Conservation (phyloP, 2,888 invertebrate genomes). For the Zygothrica quintamaculata region DNA sequence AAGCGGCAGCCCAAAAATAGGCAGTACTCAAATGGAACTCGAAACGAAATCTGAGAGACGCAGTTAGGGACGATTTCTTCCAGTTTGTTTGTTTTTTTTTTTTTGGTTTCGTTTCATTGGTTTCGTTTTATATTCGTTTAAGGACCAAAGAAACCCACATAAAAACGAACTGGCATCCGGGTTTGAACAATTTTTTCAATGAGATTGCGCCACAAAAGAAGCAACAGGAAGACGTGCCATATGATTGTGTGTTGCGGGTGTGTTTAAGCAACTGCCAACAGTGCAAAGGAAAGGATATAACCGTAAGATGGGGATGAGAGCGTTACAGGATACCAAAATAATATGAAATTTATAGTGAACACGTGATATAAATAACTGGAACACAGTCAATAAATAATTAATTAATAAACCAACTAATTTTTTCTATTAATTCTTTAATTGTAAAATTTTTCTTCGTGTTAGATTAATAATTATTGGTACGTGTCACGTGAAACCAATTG, state of each 20-base stretch:
- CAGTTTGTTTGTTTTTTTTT: neutral
- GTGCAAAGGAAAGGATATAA: neutral
- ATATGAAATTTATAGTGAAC: too few relatives aligned
- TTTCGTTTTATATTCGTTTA: constrained; percentile 3
- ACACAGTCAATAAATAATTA: too few relatives aligned
- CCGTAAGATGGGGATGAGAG: neutral
- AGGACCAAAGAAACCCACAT: constrained; percentile 29
- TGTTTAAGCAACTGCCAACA: constrained; percentile 2
- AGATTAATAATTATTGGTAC: too few relatives aligned
- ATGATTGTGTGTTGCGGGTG: constrained; percentile 4
- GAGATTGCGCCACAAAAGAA: constrained; percentile 34
- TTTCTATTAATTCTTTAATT: too few relatives aligned
- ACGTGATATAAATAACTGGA: too few relatives aligned
- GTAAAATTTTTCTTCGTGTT: too few relatives aligned
- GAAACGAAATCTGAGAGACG: constrained; percentile 38
- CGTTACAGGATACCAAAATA: neutral
- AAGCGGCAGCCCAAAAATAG: constrained; percentile 39
- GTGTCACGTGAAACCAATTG: too few relatives aligned
- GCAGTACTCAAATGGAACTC: constrained; percentile 40
- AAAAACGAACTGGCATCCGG: constrained; percentile 34
- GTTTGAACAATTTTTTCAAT: constrained; percentile 30
- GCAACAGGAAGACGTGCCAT: constrained; percentile 55
- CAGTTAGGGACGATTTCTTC: constrained; percentile 24
- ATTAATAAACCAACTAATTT: too few relatives aligned
- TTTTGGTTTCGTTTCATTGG: neutral